Conservation (phyloP, 1,140 invertebrate genomes). For the Drosophila dunni region DNA sequence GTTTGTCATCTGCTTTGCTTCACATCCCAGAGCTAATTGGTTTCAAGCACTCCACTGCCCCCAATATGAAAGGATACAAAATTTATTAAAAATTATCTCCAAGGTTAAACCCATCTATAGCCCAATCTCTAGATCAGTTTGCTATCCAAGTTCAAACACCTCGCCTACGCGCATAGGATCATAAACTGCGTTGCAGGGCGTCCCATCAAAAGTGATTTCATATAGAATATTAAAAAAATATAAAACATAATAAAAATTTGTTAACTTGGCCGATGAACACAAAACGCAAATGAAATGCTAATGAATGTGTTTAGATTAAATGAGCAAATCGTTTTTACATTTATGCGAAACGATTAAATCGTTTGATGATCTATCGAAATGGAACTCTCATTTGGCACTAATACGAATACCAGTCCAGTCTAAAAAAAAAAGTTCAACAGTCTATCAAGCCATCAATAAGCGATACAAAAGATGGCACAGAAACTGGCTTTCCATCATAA, state of each 20-base stretch:
- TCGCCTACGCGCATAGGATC: constrained; percentile 38
- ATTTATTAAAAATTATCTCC: not conserved
- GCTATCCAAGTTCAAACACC: constrained; percentile 13
- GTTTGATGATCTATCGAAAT: constrained; percentile 40
- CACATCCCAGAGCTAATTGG: no score
- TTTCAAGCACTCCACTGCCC: no score
- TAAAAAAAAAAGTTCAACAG: not conserved
- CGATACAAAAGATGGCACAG: not conserved
- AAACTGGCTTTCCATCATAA: constrained; percentile 31
- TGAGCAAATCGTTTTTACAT: constrained; percentile 60
- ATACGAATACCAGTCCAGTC: constrained; percentile 4
- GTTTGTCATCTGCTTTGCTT: no score
- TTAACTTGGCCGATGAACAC: constrained; percentile 2
- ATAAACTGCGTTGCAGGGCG: constrained; percentile 72
- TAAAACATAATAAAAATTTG: constrained; percentile 1
- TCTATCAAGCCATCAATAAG: not conserved
- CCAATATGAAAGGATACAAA: no score
- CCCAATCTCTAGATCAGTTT: not conserved
- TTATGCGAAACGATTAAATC: constrained; percentile 54
- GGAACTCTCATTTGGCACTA: constrained; percentile 10
- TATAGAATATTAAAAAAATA: constrained; percentile 18
- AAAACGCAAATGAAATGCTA: constrained; percentile 44
- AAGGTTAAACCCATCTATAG: not conserved
- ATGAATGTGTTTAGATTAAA: constrained; percentile 44
- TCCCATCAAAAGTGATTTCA: constrained; percentile 39